Conservation (phyloP, 2,888 invertebrate species). For the Dicroscelio sp. region DNA sequence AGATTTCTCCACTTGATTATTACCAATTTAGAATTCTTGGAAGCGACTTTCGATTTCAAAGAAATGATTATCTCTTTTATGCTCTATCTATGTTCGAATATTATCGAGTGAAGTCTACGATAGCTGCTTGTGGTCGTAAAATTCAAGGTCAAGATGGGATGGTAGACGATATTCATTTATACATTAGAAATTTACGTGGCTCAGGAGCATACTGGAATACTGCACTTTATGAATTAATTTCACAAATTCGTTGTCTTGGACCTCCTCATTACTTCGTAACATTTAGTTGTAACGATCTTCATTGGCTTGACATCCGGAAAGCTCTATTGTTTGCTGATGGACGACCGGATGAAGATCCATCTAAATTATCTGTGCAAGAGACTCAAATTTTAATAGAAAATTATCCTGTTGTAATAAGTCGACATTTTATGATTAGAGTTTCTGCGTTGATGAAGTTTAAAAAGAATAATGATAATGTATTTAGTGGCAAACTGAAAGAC, state of each 20-base stretch:
- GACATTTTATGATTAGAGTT: conserved; percentile 50
- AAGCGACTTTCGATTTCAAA: conserved; percentile 79
- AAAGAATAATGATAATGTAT: conserved; percentile 34
- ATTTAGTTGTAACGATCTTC: conserved; percentile 83
- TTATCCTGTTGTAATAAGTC: conserved; percentile 34
- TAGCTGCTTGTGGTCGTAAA: conserved; percentile 84
- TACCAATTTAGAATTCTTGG: conserved; percentile 83
- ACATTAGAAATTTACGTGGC: conserved; percentile 88
- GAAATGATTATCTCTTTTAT: conserved; percentile 62
- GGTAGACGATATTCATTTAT: conserved; percentile 87
- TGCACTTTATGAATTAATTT: conserved; percentile 87
- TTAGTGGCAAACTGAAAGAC: conserved; percentile 72
- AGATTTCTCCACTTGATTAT: conserved; percentile 86
- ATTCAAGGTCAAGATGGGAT: conserved; percentile 70
- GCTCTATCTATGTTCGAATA: conserved; percentile 75
- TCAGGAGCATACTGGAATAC: conserved; percentile 84
- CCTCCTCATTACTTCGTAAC: conserved; percentile 88
- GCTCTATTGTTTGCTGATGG: conserved; percentile 87
- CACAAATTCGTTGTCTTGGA: conserved; percentile 88
- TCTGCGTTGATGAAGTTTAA: conserved; percentile 23
- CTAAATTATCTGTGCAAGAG: conserved; percentile 26
- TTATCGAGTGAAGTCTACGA: conserved; percentile 74
- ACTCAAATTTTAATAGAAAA: conserved; percentile 35
- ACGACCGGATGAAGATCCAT: conserved; percentile 50
- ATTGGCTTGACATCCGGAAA: conserved; percentile 89